Percentiles rank a stretch among this genome's conserved stretches.
phyloP scores from a whole-genome alignment of 2,113 vertebrate species.

The Notothenia coriiceps region DNA sequence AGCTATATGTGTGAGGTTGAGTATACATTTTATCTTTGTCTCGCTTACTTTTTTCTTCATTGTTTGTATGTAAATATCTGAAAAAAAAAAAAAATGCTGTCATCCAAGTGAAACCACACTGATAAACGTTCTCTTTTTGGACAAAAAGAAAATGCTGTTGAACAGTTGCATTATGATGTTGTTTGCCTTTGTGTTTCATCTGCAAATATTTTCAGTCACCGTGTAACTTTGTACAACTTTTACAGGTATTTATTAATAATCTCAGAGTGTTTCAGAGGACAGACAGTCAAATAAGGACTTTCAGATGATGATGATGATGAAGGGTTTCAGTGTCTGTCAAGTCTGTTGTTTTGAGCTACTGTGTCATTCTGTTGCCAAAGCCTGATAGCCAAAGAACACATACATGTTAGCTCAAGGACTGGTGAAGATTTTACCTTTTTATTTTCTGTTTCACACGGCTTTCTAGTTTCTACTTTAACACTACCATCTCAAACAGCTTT shows the following conservation, averaged over 20 bases:
- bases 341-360: constrained; percentile 86
- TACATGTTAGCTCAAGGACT: constrained; percentile 85
- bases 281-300: constrained; percentile 43
- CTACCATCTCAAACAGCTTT: no score
- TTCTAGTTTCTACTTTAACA: constrained; percentile 2
- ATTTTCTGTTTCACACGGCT: constrained; percentile 46
- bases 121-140: constrained; percentile 60
- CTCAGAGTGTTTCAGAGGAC: constrained; percentile 66
- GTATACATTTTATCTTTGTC: constrained; percentile 82
- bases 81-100: constrained; percentile 58
- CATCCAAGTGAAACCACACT: constrained; percentile 71
- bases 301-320: constrained; percentile 36
- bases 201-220: constrained; percentile 74
- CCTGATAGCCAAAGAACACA: constrained; percentile 98
- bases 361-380: constrained; percentile 90
- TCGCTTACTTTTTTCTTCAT: constrained; percentile 78
- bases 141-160: constrained; percentile 68
- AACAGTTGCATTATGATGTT: constrained; percentile 71
- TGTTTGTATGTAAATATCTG: constrained; percentile 86
- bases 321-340: constrained; percentile 58
- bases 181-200: constrained; percentile 77
- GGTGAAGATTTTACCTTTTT: constrained; percentile 70
- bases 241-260: constrained; percentile 81
- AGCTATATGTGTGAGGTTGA: constrained; percentile 79
- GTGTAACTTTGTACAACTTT: constrained; percentile 83